Evolutionary conservation across 2,888 invertebrate genomes (phyloP), one percentile per base, ranked within the genome.

Genomic region (Cybosia mesomella): DNA sequence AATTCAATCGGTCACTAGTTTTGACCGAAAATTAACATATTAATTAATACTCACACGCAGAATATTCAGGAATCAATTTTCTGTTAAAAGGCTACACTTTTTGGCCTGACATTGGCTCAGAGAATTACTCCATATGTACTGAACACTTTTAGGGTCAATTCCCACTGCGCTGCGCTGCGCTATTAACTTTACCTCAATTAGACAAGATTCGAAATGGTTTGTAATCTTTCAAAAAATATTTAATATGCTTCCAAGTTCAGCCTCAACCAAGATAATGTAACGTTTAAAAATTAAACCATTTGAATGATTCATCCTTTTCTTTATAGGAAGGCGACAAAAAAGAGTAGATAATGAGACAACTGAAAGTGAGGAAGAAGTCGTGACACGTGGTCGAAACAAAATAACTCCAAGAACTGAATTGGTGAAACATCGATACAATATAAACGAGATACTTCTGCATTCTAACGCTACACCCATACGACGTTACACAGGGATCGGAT

Each of bases 391-490:
- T 57, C 13, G 34, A 55, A 63, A 66, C 21, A 77, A 77, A 77
- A 76, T 58, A 43, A 67, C 77, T 49, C 75, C 80, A 3, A 75
- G 73, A 15, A 71, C 77, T 0, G 86, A 88, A 62, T 34, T 88
- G 8, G 66, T 78, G n/a, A 89, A 88, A 75, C 89, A 89, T 73
- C 75, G 85, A 10, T 73, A 67, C 13, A 89, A 87, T 67, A 82
- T 87, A 18, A 82, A 79, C 70, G 81, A 83, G 60, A 77, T 91
- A 21, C 74, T 91, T 1, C 68, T 80, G 3, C 77, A 78, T 64
- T 82, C 91, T 0, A 91, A 91, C 60, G 91, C 91, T 0, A 91
- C 91, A 0, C 89, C 90, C 0, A 89, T 89, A 21, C 74, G 86
- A 55, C 75, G 81, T 5, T 81, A 81, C 15, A 83, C 76, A 13